Base-by-base conservation (phyloP, 1,140 invertebrate species). In the Lordiphosa stackelbergi region DNA sequence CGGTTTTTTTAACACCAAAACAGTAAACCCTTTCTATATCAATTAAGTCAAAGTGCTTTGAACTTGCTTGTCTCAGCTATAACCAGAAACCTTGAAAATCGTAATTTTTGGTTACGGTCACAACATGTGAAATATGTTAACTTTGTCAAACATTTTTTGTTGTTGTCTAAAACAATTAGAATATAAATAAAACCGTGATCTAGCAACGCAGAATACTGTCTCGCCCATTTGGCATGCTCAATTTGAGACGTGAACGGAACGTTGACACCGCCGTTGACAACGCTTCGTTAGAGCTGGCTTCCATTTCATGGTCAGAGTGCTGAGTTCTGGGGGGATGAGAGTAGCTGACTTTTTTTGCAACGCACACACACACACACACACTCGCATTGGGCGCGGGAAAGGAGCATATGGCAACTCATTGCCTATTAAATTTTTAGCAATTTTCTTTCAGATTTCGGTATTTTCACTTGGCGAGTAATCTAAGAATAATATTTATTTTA, bases 401-500 rank as follows among this genome's bases (percentile, higher is more conserved):
- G 7, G 13, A 5, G 5, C 75, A 81, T 75, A 66, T 81, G 75
- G 75, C 73, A 53, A 57, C 42, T 70, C 66, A 63, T 66, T 57
- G 72, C 45, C 77, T 62, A 69, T 79, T 73, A 62, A 73, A 73
- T 73, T 69, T 62, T 69, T 65, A 56, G 57, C 70, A 79, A 78
- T 73, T 63, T 47, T 35, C 41, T 34, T 45, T 48, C 53, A 61
- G 52, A 65, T 60, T 71, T 71, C 54, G 52, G 42, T 46, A 52
- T 60, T 59, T 62, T 69, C 53, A 54, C 45, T 65, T 56, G 34
- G 48, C 36, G 35, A 83, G 46, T 84, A 85, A 85, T 81, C 81
- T 73, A 85, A 85, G 40, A 68, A 79, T 40, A 85, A 85, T 85
- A 85, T 85, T 85, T 68, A 75, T 85, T 81, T 85, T 85, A 85